Evolutionary conservation across 2,797 vertebrate species (phyloP).

Genomic region (Acipenser ruthenus): DNA sequence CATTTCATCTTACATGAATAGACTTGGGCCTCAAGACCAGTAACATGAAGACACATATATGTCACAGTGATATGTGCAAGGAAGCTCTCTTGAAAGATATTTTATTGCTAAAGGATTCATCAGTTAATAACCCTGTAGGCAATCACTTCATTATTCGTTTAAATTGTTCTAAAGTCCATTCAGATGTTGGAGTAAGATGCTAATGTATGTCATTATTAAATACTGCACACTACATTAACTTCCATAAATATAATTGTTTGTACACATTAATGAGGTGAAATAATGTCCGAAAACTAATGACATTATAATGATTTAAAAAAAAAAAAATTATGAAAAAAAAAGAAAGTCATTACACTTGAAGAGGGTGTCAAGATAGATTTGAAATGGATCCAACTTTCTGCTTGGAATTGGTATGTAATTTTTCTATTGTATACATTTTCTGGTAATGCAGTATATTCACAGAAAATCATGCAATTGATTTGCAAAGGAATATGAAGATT

Average conservation of each 20-base stretch:
- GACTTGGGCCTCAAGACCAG: neutral
- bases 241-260: constrained; percentile 87
- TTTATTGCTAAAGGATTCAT: constrained; percentile 68
- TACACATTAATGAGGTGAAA: constrained; percentile 84
- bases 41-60: constrained; percentile 1
- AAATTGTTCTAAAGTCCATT: constrained; percentile 70
- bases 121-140: constrained; percentile 73
- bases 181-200: constrained; percentile 74
- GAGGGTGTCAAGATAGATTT: constrained; percentile 17
- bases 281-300: constrained; percentile 87
- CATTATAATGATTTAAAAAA: constrained; percentile 72
- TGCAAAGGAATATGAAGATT: too few species aligned
- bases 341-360: constrained; percentile 29
- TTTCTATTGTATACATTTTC: too few species aligned
- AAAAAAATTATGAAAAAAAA: constrained; percentile 67
- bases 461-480: too few species aligned
- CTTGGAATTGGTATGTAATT: too few species aligned
- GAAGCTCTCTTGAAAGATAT: constrained; percentile 18
- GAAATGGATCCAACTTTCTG: neutral
- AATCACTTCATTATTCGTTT: constrained; percentile 71
- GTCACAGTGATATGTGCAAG: constrained; percentile 6
- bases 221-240: constrained; percentile 88
- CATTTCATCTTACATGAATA: constrained; percentile 15
- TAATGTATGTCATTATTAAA: constrained; percentile 90
- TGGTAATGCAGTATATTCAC: too few species aligned